Conservation (phyloP, 2,797 vertebrate genomes). For the Apodemus agrarius region DNA sequence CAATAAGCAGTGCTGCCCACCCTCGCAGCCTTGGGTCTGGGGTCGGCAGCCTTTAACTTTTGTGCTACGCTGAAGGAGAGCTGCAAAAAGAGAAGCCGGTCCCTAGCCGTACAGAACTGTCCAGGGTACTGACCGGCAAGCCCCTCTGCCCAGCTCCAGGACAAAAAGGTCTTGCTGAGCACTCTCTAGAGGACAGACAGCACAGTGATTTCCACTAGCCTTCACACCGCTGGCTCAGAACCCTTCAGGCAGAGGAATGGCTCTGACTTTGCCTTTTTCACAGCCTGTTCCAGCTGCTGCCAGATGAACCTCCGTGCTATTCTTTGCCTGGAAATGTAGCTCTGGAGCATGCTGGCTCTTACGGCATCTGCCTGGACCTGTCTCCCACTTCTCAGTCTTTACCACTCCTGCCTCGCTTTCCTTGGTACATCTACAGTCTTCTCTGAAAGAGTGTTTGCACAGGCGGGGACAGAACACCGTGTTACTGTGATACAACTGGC, state of each 20-base stretch:
- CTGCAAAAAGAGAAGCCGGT: background rate
- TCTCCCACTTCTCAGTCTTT: rapidly evolving
- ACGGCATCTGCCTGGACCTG: background rate
- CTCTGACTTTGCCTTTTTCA: background rate
- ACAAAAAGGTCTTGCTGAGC: background rate
- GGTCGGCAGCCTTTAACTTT: background rate
- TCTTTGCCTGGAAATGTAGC: background rate
- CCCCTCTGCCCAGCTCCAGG: rapidly evolving
- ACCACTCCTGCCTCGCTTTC: background rate
- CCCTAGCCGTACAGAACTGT: constrained; percentile 29
- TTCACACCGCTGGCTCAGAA: background rate
- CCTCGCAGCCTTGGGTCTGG: background rate
- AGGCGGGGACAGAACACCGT: background rate
- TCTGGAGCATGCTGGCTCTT: rapidly evolving
- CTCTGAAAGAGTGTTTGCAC: background rate
- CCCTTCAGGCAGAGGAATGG: background rate
- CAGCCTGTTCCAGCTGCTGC: background rate
- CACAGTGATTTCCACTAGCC: background rate
- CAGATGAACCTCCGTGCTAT: background rate
- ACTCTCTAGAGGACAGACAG: background rate
- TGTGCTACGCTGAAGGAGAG: background rate
- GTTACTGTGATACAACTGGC: background rate
- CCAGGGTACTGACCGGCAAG: constrained; percentile 65
- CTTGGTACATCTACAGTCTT: background rate
- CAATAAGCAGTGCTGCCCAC: too few relatives aligned